Conservation (phyloP, 2,888 invertebrate species). For the Ochropleura leucogaster region DNA sequence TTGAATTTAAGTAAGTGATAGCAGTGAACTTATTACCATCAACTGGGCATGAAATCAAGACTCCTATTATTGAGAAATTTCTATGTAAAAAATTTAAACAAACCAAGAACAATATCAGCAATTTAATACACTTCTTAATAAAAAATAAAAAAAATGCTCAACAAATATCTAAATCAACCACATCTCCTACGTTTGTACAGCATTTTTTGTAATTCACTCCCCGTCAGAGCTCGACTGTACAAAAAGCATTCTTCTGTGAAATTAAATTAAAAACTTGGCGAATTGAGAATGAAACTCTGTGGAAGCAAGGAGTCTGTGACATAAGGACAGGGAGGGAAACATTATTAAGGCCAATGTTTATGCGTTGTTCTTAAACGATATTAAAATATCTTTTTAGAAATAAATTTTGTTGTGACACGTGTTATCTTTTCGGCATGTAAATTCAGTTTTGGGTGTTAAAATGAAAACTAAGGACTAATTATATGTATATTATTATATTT, state of each 20-base stretch:
- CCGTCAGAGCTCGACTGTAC: slow-evolving; percentile 21
- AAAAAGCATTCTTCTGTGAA: slow-evolving; percentile 55
- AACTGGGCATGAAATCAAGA: background rate
- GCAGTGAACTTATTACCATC: background rate
- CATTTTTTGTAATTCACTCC: slow-evolving; percentile 48
- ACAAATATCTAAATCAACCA: slow-evolving; percentile 16
- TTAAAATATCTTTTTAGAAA: background rate
- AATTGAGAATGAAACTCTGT: slow-evolving; percentile 10
- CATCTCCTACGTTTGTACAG: slow-evolving; percentile 16
- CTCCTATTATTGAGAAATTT: background rate
- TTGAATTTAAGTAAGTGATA: too few species aligned
- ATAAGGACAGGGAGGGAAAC: slow-evolving; percentile 14
- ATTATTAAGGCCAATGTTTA: slow-evolving; percentile 29
- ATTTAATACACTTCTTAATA: background rate
- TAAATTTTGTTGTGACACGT: slow-evolving; percentile 18
- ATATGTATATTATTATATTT: too few species aligned
- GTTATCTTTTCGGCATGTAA: slow-evolving; percentile 13
- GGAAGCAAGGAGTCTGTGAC: background rate
- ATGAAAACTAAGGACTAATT: background rate
- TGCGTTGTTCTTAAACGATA: slow-evolving; percentile 17
- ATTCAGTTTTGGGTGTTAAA: background rate
- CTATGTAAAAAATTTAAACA: background rate
- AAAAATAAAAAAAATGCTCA: slow-evolving; percentile 3
- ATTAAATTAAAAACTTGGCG: slow-evolving; percentile 55
- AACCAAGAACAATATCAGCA: background rate